Conservation (phyloP, 2,888 invertebrate species). For the Eristalis arbustorum region DNA sequence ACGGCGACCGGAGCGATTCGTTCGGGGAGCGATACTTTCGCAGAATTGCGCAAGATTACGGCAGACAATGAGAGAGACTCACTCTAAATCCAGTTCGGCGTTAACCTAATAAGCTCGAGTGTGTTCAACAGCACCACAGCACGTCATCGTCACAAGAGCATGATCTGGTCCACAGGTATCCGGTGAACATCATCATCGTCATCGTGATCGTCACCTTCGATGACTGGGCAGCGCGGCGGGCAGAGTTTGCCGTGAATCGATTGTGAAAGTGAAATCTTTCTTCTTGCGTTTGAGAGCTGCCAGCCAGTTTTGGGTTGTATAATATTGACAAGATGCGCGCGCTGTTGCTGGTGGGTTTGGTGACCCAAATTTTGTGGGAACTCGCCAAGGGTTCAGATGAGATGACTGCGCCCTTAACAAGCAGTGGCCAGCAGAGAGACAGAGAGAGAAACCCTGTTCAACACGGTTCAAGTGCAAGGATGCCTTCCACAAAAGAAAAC, state of each 20-base stretch:
- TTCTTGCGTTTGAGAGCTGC: neutral
- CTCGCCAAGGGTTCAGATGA: constrained; percentile 4
- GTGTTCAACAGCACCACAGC: constrained; percentile 19
- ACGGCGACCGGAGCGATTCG: neutral
- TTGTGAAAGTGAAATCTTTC: constrained; percentile 68
- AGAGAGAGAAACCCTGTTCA: constrained; percentile 13
- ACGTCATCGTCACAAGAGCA: neutral
- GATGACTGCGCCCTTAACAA: too few relatives aligned
- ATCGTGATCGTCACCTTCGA: constrained; percentile 25
- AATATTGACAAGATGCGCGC: constrained; percentile 25
- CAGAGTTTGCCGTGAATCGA: constrained; percentile 28
- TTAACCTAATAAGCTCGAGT: constrained; percentile 46
- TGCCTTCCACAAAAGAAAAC: constrained; percentile 47
- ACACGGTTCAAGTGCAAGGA: constrained; percentile 48
- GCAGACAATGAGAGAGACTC: constrained; percentile 19
- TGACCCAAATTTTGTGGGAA: constrained; percentile 48
- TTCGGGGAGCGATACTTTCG: constrained; percentile 26
- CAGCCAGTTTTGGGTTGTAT: constrained; percentile 40
- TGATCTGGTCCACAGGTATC: constrained; percentile 28
- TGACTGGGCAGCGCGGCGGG: neutral
- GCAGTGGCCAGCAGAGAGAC: constrained; percentile 7
- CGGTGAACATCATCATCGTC: neutral
- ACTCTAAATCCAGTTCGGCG: constrained; percentile 40
- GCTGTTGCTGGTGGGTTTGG: constrained; percentile 4
- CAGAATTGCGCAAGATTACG: constrained; percentile 60